Evolutionary conservation across 1,140 invertebrate species (phyloP), one percentile per base, ranked within the genome.

Genomic region (Diachasma alloeum): DNA sequence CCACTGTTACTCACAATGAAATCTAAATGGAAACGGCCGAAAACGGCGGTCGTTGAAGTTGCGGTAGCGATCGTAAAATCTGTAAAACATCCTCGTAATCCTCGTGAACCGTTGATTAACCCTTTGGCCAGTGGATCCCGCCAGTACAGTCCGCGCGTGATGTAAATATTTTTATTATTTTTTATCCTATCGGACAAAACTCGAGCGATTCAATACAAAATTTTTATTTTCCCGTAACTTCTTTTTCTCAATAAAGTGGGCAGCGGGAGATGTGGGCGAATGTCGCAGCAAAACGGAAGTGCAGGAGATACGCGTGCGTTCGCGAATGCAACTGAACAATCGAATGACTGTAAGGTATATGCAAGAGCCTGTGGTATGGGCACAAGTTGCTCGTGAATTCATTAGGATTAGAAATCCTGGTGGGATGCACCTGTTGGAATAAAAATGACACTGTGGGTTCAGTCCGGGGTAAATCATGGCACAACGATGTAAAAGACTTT

Each of bases 61-160:
- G 17, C 87, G 87, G 79, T 90, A 89, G 13, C 88, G 85, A 80
- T 90, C 88, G 80, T 88, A 90, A 72, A 90, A 90, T 85, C 88
- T 83, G 78, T 90, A 89, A 83, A 83, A 85, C 88, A 90, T 90
- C 66, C 63, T 83, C 74, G 78, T 66, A 76, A 56, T 74, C 69
- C 46, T 68, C 37, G 53, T 31, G 72, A 53, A 75, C 24, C 56
- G 68, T 31, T 70, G 31, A 76, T 79, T 53, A 66, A 37, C 44
- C 36, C 36, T 42, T 9, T 19, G 37, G 36, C 39, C 37, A 53
- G 39, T 69, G 37, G 44, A 8, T 36, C 42, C 37, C 46, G 39
- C 9, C 4, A 1, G 39, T 11, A 37, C 37, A 2, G 22, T 5
- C 6, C 36, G 56, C 24, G 31, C 53, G 59, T 67, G 72, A 67